phyloP scores from a whole-genome alignment of 2,888 invertebrate species.

The Nemotelus pantherinus region DNA sequence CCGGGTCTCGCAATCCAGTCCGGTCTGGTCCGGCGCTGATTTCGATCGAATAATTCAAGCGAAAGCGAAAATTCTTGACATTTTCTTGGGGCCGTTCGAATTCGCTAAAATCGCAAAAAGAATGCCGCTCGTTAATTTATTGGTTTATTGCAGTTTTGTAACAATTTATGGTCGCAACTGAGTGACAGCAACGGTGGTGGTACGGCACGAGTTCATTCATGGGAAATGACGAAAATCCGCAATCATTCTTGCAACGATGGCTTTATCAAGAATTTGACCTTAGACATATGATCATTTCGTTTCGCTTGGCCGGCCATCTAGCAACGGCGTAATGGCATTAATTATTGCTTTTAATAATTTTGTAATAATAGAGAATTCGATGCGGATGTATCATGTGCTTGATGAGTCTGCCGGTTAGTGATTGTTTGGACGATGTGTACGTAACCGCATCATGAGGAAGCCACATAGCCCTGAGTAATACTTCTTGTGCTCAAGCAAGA shows the following conservation, averaged over 20 bases:
- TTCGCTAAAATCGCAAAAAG: not conserved
- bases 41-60: constrained; percentile 29
- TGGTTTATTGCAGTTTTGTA: constrained; percentile 16
- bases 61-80: constrained; percentile 37
- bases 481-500: not conserved
- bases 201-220: not conserved
- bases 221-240: constrained; percentile 34
- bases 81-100: not conserved
- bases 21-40: constrained; percentile 3
- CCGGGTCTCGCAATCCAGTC: not conserved
- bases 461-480: not conserved
- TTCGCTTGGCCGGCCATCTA: constrained; percentile 35
- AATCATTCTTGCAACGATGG: constrained; percentile 13
- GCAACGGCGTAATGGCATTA: constrained; percentile 30
- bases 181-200: not conserved
- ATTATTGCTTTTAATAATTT: constrained; percentile 23
- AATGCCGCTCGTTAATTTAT: not conserved
- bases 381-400: constrained; percentile 25
- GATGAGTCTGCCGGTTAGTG: not conserved
- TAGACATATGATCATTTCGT: constrained; percentile 28
- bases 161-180: not conserved
- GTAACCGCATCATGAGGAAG: not conserved
- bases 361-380: constrained; percentile 1
- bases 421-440: not conserved
- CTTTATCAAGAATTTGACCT: constrained; percentile 37